Conservation (phyloP, 2,113 vertebrate genomes). For the Embiotoca jacksoni region DNA sequence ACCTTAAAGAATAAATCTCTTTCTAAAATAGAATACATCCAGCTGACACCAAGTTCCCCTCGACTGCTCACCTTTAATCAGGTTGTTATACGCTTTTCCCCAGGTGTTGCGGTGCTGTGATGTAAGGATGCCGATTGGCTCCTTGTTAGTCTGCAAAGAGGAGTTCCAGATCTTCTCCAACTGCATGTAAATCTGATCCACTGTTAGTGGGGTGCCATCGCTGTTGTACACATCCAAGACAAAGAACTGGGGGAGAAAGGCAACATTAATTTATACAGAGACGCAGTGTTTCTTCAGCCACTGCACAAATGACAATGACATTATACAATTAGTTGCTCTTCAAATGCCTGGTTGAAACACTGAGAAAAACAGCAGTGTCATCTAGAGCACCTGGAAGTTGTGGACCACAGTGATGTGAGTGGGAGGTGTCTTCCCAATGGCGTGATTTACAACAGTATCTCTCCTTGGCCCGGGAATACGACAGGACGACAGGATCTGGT, state of each 20-base stretch:
- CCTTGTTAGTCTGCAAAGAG: constrained; percentile 97
- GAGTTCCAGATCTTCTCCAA: constrained; percentile 99
- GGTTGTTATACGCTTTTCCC: constrained; percentile 96
- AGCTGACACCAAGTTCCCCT: too few species aligned
- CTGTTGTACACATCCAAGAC: constrained; percentile 95
- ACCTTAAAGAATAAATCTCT: neutral
- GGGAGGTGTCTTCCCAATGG: constrained; percentile 84
- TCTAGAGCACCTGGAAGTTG: constrained; percentile 92
- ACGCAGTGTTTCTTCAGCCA: neutral
- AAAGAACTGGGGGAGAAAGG: constrained; percentile 88
- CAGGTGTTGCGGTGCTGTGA: constrained; percentile 97
- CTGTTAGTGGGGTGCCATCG: constrained; percentile 89
- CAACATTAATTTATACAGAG: neutral
- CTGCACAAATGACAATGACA: neutral
- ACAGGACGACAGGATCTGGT: constrained; percentile 95
- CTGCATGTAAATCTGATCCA: constrained; percentile 93
- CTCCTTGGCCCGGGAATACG: constrained; percentile 93
- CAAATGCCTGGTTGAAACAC: neutral
- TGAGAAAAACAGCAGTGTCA: constrained; percentile 12
- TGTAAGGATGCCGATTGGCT: constrained; percentile 96
- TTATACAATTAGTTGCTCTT: neutral
- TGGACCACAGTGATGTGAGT: constrained; percentile 95
- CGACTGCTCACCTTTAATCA: constrained; percentile 90
- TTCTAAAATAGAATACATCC: neutral
- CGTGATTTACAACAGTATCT: constrained; percentile 90